Conservation (phyloP, 2,888 invertebrate genomes). For the Petrolisthes manimaculis region DNA sequence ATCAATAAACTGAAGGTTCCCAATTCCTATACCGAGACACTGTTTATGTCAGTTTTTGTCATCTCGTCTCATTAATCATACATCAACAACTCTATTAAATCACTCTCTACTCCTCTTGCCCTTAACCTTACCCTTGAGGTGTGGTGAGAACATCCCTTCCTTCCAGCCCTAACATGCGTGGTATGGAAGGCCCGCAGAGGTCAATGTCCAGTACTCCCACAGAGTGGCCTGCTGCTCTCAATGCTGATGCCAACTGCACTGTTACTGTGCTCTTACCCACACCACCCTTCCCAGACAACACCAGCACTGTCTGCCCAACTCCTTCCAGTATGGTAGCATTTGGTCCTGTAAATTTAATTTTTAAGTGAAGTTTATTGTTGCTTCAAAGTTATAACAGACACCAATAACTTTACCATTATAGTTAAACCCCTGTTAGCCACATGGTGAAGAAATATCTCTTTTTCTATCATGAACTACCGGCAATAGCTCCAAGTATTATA, state of each 20-base stretch:
- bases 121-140: constrained; percentile 82
- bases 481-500: too few species aligned
- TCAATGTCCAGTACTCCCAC: constrained; percentile 94
- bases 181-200: constrained; percentile 94
- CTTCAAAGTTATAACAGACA: too few species aligned
- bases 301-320: constrained; percentile 75
- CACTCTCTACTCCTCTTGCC: too few species aligned
- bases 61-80: neutral
- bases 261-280: constrained; percentile 98
- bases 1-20: too few species aligned
- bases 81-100: neutral
- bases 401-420: too few species aligned
- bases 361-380: too few species aligned
- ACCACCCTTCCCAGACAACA: constrained; percentile 99
- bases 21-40: too few species aligned
- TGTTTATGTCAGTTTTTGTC: too few species aligned
- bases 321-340: constrained; percentile 35
- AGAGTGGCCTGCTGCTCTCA: constrained; percentile 72
- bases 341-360: too few species aligned
- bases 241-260: constrained; percentile 81
- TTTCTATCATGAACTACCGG: too few species aligned
- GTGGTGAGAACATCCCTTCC: constrained; percentile 88
- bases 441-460: too few species aligned
- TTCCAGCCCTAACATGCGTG: constrained; percentile 88
- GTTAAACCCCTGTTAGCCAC: too few species aligned